Evolutionary conservation across 1,140 invertebrate species (phyloP), one percentile per base, ranked within the genome.

Genomic region (Caerostris darwini): DNA sequence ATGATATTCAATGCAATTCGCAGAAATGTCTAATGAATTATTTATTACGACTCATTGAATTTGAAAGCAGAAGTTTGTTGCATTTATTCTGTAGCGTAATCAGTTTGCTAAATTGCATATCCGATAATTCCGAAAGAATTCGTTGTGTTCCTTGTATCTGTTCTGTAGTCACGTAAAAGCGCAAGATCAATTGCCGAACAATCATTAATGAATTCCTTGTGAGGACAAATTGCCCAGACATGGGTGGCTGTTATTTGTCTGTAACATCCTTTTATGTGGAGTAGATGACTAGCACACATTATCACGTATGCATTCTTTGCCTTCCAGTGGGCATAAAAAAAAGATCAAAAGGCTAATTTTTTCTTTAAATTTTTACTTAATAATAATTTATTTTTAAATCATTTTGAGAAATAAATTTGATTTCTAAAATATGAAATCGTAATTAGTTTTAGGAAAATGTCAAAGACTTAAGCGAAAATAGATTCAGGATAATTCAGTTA

Each of bases 121-220:
- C 71, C 71, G 53, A 77, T 77, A 77, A 50, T 77, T 3, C 71
- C 3, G 34, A 12, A 77, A 77, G 71, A 77, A 77, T 67, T 67
- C 61, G 61, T 67, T 34, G 4, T 50, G 10, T 50, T 77, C 71
- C 50, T 50, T 34, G 6, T 34, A 7, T 50, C 71, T 53, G 19
- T 10, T 12, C 14, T 34, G 34, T 3, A 77, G 71, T 77, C 71
- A 77, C 71, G 71, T 50, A 77, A 64, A 17, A 64, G 12, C 61
- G 12, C 61, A 64, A 64, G 34, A 77, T 77, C 71, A 77, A 50
- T 77, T 77, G 71, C 71, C 53, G 71, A 77, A 8, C 71, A 77
- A 50, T 77, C 71, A 77, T 53, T 34, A 34, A 34, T 34, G 34
- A 34, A 34, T 34, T 34, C 34, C 2, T 34, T 77, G 1, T 14